Percentiles rank a stretch among this genome's conserved stretches.
Evolutionary conservation across 2,113 vertebrate genomes (phyloP).

Genomic region (Quiscalus mexicanus): DNA sequence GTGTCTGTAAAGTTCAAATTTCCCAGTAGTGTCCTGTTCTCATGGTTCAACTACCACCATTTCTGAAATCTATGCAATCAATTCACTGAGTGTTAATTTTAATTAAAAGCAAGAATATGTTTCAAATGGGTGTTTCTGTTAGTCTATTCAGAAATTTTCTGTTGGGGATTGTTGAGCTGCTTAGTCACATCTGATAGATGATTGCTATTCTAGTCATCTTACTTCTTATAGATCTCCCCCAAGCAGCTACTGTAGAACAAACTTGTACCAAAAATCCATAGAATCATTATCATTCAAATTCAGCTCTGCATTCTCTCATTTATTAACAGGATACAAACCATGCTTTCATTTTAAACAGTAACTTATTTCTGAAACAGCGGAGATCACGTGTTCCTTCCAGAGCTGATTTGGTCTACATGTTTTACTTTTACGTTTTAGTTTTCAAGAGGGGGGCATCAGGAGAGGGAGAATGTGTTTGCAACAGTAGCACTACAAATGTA

Average conservation of each 20-base stretch:
- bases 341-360: neutral
- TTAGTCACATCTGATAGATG: neutral
- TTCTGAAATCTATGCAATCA: neutral
- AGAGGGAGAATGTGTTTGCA: neutral
- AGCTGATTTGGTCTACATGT: neutral
- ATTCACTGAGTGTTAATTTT: neutral
- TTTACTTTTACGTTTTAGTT: neutral
- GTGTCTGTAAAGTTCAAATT: neutral
- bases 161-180: neutral
- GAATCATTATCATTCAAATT: neutral
- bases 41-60: neutral
- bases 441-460: rapidly evolving
- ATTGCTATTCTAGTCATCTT: neutral
- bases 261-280: neutral
- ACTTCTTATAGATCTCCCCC: neutral
- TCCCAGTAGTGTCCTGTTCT: neutral
- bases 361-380: neutral
- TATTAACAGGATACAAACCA: neutral
- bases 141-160: neutral
- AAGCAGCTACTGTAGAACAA: neutral
- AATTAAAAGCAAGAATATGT: neutral
- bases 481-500: neutral
- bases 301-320: neutral
- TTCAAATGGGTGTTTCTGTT: neutral
- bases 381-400: neutral